Evolutionary conservation across 37 sponge, comb jelly and placozoan genomes (phyloP).

Genomic region (Dysidea cf. avara): DNA sequence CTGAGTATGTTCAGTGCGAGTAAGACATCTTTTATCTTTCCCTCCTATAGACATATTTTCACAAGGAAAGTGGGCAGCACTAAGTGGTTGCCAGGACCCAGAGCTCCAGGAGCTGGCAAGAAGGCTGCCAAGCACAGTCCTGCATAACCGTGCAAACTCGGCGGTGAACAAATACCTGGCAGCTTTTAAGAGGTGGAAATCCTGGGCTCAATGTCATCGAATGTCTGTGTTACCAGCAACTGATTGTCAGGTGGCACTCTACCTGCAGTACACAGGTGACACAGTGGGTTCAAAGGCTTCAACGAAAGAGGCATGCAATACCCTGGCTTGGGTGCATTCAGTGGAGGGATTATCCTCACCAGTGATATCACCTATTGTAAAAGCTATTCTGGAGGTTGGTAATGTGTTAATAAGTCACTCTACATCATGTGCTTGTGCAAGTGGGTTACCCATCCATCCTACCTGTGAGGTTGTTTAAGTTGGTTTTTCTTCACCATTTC

Average conservation of each 20-base stretch:
- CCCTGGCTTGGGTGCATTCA: constrained; percentile 14
- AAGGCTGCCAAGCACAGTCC: constrained; percentile 22
- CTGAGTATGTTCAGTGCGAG: no score
- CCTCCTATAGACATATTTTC: constrained; percentile 17
- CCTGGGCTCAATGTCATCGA: constrained; percentile 13
- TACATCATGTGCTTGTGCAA: no score
- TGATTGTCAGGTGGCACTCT: constrained; percentile 18
- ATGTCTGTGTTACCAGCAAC: constrained; percentile 1
- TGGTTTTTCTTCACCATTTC: no score
- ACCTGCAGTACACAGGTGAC: constrained; percentile 12
- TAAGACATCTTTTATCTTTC: no score
- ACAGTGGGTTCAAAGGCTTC: constrained; percentile 7
- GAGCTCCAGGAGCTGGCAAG: constrained; percentile 34
- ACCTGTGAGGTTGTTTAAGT: no score
- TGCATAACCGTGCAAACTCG: constrained; percentile 13
- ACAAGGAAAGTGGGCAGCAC: neutral
- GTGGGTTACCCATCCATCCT: no score
- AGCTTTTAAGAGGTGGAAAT: constrained; percentile 31
- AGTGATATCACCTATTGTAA: no score
- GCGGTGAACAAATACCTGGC: constrained; percentile 34
- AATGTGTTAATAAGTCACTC: no score
- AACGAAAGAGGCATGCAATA: constrained; percentile 20
- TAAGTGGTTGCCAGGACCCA: constrained; percentile 18
- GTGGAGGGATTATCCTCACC: no score
- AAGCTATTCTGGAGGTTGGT: no score